Conservation (phyloP, 1,140 invertebrate genomes). For the Listronotus bonariensis region DNA sequence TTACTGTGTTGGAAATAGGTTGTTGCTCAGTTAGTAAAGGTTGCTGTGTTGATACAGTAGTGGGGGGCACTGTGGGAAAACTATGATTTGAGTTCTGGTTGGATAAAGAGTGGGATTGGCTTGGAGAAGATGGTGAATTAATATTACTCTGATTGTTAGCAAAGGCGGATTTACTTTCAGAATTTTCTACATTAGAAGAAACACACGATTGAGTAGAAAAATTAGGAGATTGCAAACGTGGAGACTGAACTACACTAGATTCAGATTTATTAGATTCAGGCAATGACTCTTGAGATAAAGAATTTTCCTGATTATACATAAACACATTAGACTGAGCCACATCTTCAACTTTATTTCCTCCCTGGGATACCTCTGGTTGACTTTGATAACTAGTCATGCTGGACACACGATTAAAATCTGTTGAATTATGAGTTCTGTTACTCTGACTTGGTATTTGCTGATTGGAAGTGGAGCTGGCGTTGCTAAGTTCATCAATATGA, state of each 20-base stretch:
- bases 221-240: slow-evolving; percentile 35
- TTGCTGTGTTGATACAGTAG: slow-evolving; percentile 12
- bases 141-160: slow-evolving; percentile 24
- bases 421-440: slow-evolving; percentile 49
- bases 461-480: slow-evolving; percentile 39
- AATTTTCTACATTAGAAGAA: slow-evolving; percentile 16
- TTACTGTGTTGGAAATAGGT: slow-evolving; percentile 13
- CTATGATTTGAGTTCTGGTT: slow-evolving; percentile 20
- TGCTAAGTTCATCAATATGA: slow-evolving; percentile 47
- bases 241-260: slow-evolving; percentile 29
- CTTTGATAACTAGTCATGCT: slow-evolving; percentile 51
- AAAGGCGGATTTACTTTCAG: background rate
- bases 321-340: slow-evolving; percentile 49
- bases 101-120: slow-evolving; percentile 34
- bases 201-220: slow-evolving; percentile 31
- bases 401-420: slow-evolving; percentile 51
- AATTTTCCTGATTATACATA: slow-evolving; percentile 50
- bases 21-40: slow-evolving; percentile 8
- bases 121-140: slow-evolving; percentile 35
- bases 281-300: slow-evolving; percentile 46
- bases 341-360: slow-evolving; percentile 55
- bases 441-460: slow-evolving; percentile 46
- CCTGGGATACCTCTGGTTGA: slow-evolving; percentile 54
- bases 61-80: slow-evolving; percentile 5
- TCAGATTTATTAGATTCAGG: slow-evolving; percentile 45